Conservation (phyloP, 2,113 vertebrate genomes). For the Nettapus auritus region DNA sequence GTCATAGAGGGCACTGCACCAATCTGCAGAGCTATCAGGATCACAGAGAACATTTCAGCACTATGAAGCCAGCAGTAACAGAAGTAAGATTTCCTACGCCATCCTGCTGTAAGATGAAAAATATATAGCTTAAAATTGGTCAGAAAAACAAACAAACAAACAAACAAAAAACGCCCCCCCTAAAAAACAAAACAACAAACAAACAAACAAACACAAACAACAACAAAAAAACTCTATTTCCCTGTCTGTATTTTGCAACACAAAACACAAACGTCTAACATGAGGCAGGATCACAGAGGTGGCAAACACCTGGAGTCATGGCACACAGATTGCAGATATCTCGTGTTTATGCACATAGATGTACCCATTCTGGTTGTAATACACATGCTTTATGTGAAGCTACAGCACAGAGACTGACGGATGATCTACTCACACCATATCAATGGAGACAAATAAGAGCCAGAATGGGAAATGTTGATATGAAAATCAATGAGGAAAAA, state of each 20-base stretch:
- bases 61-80: not conserved
- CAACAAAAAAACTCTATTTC: not conserved
- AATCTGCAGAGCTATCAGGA: conserved; percentile 40
- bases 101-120: not conserved
- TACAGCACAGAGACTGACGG: not conserved
- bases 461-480: not conserved
- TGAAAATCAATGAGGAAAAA: not conserved
- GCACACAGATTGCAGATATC: not conserved
- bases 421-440: not conserved
- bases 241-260: not conserved
- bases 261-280: not conserved
- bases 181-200: not conserved
- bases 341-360: rapidly evolving
- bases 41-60: not conserved
- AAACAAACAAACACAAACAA: not conserved
- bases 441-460: not conserved
- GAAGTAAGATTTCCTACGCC: not conserved
- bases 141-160: not conserved
- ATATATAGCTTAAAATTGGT: not conserved
- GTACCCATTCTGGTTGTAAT: not conserved
- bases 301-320: not conserved
- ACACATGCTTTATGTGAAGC: not conserved
- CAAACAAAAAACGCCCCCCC: not conserved
- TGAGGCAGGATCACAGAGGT: rapidly evolving
- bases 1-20: not conserved